Evolutionary conservation across 2,113 vertebrate species (phyloP).

Genomic region (Pyxicephalus adspersus): DNA sequence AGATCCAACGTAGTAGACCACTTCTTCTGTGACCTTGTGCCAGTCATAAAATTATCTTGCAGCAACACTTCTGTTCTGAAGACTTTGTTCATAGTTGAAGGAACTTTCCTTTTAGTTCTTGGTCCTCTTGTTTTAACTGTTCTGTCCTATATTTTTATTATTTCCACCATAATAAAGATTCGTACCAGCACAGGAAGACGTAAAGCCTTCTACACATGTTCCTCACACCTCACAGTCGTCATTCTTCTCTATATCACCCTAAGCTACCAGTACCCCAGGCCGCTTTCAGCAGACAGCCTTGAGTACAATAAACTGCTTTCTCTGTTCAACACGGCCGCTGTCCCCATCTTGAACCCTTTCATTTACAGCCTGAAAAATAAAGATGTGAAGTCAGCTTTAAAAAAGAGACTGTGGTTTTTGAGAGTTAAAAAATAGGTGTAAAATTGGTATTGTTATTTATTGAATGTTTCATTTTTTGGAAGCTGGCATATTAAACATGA

Average conservation of each 20-base stretch:
- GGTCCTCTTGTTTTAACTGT: background rate
- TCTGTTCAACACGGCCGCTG: conserved; percentile 3
- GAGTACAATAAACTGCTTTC: conserved; percentile 12
- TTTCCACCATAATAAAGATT: background rate
- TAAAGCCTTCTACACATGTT: too few species aligned
- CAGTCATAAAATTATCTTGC: background rate
- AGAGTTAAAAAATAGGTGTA: too few species aligned
- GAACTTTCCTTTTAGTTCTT: background rate
- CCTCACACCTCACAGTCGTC: too few species aligned
- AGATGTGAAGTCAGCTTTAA: conserved; percentile 44
- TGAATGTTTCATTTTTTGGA: too few species aligned
- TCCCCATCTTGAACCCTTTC: conserved; percentile 34
- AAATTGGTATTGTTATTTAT: too few species aligned
- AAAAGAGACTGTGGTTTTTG: background rate
- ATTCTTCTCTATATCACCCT: too few species aligned
- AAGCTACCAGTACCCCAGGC: too few species aligned
- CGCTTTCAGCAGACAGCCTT: background rate
- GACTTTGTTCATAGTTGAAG: background rate
- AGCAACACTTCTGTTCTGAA: background rate
- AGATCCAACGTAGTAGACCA: background rate
- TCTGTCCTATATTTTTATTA: background rate
- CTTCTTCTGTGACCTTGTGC: background rate
- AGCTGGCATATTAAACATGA: too few species aligned
- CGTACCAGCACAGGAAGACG: too few species aligned
- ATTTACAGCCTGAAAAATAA: conserved; percentile 62